Evolutionary conservation across 2,113 vertebrate species (phyloP).

Genomic region (Indri indri): DNA sequence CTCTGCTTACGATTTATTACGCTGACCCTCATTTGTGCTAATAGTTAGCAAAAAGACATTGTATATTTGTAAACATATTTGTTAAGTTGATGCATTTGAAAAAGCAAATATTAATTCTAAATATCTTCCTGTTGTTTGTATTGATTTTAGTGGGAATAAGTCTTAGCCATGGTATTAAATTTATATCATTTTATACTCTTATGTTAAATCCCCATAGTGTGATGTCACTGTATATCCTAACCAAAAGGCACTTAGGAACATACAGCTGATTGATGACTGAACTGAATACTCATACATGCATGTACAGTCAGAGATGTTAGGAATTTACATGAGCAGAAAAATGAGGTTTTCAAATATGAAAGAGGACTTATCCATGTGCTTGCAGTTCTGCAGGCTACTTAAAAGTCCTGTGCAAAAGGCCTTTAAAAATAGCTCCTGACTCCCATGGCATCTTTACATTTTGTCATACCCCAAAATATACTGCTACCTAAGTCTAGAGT

Average conservation of each 20-base stretch:
- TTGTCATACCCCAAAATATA: background rate
- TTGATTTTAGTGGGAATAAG: background rate
- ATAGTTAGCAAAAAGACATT: background rate
- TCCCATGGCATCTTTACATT: background rate
- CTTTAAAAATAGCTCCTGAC: background rate
- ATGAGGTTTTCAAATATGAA: background rate
- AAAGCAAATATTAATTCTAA: background rate
- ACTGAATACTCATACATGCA: background rate
- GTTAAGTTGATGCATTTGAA: background rate
- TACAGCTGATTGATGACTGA: background rate
- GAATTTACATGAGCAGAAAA: background rate
- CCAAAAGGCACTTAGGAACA: background rate
- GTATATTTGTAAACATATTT: background rate
- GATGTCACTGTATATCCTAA: background rate
- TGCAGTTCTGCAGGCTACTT: background rate
- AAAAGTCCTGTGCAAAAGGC: background rate
- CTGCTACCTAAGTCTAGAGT: background rate
- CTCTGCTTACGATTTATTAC: background rate
- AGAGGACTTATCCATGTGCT: background rate
- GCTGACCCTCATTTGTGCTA: background rate
- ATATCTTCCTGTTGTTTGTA: background rate
- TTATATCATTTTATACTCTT: background rate
- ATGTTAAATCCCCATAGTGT: background rate
- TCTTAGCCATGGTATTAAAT: background rate
- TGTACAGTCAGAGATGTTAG: background rate